Percentiles rank a stretch among this genome's conserved stretches.
These are phyloP conservation scores for Malaclemys terrapin DNA, from an alignment of 2,113 vertebrate genomes.

Conservation along the genomic window DNA sequence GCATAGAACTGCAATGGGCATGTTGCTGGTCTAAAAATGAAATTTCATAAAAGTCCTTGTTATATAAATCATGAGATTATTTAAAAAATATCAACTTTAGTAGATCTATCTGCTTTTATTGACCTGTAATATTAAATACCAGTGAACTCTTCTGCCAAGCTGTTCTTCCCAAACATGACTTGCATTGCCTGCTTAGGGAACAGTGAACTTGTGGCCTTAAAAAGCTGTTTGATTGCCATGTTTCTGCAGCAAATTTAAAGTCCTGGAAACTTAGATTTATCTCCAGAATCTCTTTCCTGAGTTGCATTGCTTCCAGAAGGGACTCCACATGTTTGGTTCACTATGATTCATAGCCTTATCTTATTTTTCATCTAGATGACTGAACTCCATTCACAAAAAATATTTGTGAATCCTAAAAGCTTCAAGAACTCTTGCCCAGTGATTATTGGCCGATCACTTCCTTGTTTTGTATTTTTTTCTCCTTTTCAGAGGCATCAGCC, in stretches of 20 bases:
- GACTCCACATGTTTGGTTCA: fast-evolving
- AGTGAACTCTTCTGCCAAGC: constrained; percentile 10
- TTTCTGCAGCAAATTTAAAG: neutral
- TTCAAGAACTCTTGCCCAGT: neutral
- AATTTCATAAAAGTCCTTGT: neutral
- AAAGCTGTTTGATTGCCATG: neutral
- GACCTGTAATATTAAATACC: neutral
- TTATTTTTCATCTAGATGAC: neutral
- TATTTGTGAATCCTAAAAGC: neutral
- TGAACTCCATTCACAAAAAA: neutral
- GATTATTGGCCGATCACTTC: neutral
- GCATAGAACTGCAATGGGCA: neutral
- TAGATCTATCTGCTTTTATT: neutral
- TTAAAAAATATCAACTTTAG: neutral
- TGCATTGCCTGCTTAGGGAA: neutral
- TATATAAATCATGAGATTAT: neutral
- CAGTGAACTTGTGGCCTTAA: constrained; percentile 1
- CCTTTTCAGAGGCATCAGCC: neutral
- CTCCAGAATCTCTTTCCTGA: constrained; percentile 12
- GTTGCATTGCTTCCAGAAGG: neutral
- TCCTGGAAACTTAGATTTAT: neutral
- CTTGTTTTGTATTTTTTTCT: neutral
- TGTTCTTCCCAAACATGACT: constrained; percentile 33
- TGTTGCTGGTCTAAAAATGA: neutral
- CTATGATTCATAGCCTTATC: neutral